Evolutionary conservation across 2,797 vertebrate species (phyloP).

Genomic region (Hypotaenidia okinawae): DNA sequence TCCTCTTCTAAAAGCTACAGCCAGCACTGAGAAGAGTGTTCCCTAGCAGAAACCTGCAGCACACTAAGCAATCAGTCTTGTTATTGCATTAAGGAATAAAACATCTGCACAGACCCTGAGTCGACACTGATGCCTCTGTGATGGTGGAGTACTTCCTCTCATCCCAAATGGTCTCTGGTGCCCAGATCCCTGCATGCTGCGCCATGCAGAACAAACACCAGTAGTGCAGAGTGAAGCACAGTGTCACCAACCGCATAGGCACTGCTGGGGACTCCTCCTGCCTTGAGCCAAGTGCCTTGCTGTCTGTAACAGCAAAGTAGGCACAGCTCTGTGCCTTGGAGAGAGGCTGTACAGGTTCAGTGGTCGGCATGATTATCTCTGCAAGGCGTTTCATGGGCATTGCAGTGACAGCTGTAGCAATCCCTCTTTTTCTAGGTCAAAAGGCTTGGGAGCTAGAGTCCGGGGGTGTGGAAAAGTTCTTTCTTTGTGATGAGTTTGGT

Average conservation of each 20-base stretch:
- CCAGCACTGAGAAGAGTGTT: background rate
- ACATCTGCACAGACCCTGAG: background rate
- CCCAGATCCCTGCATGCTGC: background rate
- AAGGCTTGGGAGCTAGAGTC: background rate
- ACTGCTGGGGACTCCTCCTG: background rate
- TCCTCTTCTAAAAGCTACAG: background rate
- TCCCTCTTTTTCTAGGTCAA: background rate
- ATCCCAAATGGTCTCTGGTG: background rate
- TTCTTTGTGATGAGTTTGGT: background rate
- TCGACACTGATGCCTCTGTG: background rate
- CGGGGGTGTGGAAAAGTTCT: background rate
- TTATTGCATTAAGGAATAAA: background rate
- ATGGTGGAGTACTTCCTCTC: background rate
- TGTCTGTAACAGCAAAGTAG: background rate
- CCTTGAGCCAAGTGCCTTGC: background rate
- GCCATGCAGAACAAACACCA: background rate
- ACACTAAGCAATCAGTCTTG: background rate
- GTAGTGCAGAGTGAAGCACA: fast-evolving
- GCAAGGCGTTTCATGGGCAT: background rate
- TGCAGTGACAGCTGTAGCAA: background rate
- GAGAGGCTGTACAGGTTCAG: background rate
- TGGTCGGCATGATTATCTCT: background rate
- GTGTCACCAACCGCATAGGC: fast-evolving
- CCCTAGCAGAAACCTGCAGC: background rate
- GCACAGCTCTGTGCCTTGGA: background rate